These are phyloP conservation scores for Dryococelus australis DNA, from an alignment of 2,888 invertebrate species.

Conservation along the genomic window DNA sequence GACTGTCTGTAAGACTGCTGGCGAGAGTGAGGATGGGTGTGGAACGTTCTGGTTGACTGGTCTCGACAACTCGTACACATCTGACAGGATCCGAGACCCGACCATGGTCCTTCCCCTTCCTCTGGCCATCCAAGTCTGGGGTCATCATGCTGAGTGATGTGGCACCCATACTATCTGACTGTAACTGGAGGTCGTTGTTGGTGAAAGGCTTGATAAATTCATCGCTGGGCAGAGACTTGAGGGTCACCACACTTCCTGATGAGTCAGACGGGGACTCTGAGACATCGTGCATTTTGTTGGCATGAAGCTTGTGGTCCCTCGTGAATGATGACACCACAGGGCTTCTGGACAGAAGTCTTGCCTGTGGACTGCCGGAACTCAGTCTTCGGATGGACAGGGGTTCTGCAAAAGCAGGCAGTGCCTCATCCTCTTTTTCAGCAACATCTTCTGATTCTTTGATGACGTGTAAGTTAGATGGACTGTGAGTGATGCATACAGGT, in stretches of 20 bases:
- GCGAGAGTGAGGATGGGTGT: constrained; percentile 39
- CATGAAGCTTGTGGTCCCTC: constrained; percentile 16
- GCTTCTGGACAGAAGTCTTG: constrained; percentile 18
- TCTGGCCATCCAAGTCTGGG: constrained; percentile 5
- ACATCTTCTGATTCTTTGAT: background rate
- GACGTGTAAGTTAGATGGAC: background rate
- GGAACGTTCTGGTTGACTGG: background rate
- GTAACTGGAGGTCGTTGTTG: background rate
- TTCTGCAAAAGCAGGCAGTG: background rate
- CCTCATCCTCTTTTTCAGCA: background rate
- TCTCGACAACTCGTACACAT: background rate
- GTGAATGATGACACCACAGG: constrained; percentile 29
- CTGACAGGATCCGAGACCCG: constrained; percentile 24
- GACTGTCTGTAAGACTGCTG: constrained; percentile 38
- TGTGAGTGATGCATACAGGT: background rate
- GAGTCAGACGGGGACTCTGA: constrained; percentile 21
- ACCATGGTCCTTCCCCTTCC: constrained; percentile 21
- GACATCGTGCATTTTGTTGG: constrained; percentile 12
- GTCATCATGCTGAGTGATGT: background rate
- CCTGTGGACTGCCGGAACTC: background rate
- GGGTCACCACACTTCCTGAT: background rate
- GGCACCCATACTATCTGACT: background rate
- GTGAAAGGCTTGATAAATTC: background rate
- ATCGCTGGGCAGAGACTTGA: background rate
- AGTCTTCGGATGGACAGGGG: background rate